phyloP scores from a whole-genome alignment of 2,888 invertebrate species.

The Heliconius erato region DNA sequence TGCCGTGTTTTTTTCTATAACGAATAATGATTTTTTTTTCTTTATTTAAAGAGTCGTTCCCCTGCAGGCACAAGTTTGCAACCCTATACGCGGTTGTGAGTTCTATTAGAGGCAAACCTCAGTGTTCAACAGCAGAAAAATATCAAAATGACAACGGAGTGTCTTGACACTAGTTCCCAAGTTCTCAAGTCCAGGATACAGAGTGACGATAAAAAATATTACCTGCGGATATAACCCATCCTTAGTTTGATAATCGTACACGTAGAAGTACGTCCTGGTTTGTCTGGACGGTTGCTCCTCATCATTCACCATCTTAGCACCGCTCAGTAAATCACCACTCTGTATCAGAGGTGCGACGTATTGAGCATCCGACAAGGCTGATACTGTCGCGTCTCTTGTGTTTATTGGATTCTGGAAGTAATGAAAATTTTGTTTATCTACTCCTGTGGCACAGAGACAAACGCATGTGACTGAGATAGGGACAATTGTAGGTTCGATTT shows the following conservation, averaged over 20 bases:
- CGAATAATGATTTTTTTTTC: no score
- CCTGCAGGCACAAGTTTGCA: no score
- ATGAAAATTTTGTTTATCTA: background rate
- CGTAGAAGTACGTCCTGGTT: constrained; percentile 95
- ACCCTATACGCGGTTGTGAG: no score
- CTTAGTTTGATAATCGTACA: constrained; percentile 96
- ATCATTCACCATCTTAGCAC: constrained; percentile 86
- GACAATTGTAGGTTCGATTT: background rate
- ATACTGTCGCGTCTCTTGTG: constrained; percentile 94
- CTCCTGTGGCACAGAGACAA: no score
- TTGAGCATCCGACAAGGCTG: constrained; percentile 97
- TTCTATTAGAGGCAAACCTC: background rate
- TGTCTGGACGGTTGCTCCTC: constrained; percentile 84
- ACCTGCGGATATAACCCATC: constrained; percentile 95
- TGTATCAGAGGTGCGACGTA: constrained; percentile 96
- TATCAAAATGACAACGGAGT: background rate
- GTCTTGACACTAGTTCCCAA: background rate
- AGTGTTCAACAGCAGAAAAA: background rate
- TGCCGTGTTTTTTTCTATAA: no score
- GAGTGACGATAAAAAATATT: constrained; percentile 49
- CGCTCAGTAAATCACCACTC: constrained; percentile 92
- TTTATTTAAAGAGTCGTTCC: no score
- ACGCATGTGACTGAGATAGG: background rate
- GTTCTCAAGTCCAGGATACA: background rate
- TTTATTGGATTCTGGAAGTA: constrained; percentile 92